phyloP scores from a whole-genome alignment of 2,113 vertebrate species.

The Labrus mixtus region DNA sequence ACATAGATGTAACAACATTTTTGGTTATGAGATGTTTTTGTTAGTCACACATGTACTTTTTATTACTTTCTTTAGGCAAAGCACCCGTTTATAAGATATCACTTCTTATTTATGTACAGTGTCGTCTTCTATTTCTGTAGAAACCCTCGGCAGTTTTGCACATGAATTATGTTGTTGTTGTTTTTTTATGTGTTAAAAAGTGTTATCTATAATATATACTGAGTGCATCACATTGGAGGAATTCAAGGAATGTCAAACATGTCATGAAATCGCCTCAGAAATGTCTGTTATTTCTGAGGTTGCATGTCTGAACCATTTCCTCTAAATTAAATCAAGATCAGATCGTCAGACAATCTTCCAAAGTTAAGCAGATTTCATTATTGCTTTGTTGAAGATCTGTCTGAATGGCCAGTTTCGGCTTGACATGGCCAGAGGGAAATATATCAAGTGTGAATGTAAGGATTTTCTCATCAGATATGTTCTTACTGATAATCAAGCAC shows the following conservation, averaged over 20 bases:
- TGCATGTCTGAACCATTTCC: conserved; percentile 8
- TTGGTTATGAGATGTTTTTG: conserved; percentile 29
- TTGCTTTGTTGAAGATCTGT: conserved; percentile 27
- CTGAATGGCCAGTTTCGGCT: conserved; percentile 35
- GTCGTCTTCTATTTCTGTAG: conserved; percentile 39
- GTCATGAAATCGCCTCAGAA: not conserved
- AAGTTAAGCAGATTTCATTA: conserved; percentile 27
- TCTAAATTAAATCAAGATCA: conserved; percentile 22
- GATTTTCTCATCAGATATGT: conserved; percentile 19
- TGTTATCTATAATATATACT: conserved; percentile 29
- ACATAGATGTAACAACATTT: conserved; percentile 39
- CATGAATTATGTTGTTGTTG: conserved; percentile 45
- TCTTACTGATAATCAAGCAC: conserved; percentile 19
- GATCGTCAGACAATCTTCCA: not conserved
- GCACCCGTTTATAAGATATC: conserved; percentile 65
- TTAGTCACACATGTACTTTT: conserved; percentile 19
- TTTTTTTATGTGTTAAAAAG: conserved; percentile 41
- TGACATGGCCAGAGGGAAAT: conserved; percentile 14
- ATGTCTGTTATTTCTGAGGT: conserved; percentile 29
- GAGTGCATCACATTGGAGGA: conserved; percentile 29
- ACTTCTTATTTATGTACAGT: conserved; percentile 59
- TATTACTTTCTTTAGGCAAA: conserved; percentile 58
- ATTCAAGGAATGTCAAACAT: conserved; percentile 34
- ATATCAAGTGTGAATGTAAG: conserved; percentile 19
- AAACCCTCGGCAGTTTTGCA: conserved; percentile 66